These are phyloP conservation scores for Centropus bengalensis DNA, from an alignment of 2,113 vertebrate species.

Conservation along the genomic window DNA sequence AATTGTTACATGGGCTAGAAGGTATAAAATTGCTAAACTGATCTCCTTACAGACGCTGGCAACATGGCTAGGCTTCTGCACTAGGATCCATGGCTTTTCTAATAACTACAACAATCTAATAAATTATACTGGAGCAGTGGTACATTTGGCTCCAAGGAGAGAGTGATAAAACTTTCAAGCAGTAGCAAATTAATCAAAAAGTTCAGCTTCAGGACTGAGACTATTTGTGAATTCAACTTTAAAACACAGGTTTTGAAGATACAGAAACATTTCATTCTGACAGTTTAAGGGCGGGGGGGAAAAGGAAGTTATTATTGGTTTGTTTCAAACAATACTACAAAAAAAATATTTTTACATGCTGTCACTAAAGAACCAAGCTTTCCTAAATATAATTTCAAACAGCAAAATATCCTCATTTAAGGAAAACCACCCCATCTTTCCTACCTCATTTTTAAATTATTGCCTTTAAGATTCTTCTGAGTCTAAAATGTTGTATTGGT, in stretches of 20 bases:
- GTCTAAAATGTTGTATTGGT: neutral
- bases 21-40: neutral
- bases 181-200: slow-evolving; percentile 5
- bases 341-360: neutral
- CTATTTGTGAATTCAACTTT: neutral
- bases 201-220: neutral
- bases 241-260: neutral
- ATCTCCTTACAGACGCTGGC: neutral
- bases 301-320: neutral
- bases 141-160: neutral
- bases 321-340: neutral
- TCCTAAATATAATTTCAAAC: neutral
- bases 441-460: neutral
- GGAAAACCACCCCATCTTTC: neutral
- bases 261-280: neutral
- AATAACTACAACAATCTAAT: neutral
- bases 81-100: neutral
- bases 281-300: neutral
- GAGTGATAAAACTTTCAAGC: neutral
- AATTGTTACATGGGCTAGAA: neutral
- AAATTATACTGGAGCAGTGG: neutral
- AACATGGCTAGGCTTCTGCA: neutral
- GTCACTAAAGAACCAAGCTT: neutral
- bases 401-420: neutral
- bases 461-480: neutral